Evolutionary conservation across 2,113 vertebrate genomes (phyloP), one percentile per base, ranked within the genome.

Genomic region (Chaetodon auriga): DNA sequence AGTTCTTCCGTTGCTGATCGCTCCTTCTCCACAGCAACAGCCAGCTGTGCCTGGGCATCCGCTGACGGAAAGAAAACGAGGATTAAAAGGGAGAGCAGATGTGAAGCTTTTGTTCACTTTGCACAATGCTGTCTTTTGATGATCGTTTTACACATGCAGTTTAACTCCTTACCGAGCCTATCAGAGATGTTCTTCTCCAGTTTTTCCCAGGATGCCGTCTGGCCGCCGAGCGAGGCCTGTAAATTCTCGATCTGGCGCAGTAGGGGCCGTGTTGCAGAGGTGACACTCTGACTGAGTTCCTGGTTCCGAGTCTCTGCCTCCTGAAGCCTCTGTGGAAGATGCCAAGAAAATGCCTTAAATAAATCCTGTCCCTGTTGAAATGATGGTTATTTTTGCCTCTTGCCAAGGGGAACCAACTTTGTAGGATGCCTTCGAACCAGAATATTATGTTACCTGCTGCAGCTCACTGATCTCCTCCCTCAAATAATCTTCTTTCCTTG

Each of bases 171-270:
- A 99, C 98, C 95, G 43, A 99, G 96, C 36, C 98, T 95, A 77
- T 99, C 97, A 69, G 98, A 99, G 79, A 99, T 97, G 92, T 91
- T 99, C 92, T 98, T 98, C 81, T 99, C 98, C 83, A 99, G 62
- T 88, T 97, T 98, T 90, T 99, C 98, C 98, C 98, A 99, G 0
- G 98, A 96, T 43, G 95, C 94, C 0, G 97, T 98, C 75, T 99
- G 98, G 21, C 97, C 97, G 2, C 95, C 98, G 51, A 99, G 82
- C 0, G 96, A 96, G 54, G 97, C 98, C 93, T 99, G 98, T 35
- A 99, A 93, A 78, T 98, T 99, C 90, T 99, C 98, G 46, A 99
- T 99, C 92, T 99, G 98, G 6, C 98, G 94, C 55, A 99, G 96
- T 5, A 99, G 93, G 0, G 98, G 98, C 63, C 98, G 95, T 0